Conservation (phyloP, 2,113 vertebrate genomes). For the Ctenodactylus gundi region DNA sequence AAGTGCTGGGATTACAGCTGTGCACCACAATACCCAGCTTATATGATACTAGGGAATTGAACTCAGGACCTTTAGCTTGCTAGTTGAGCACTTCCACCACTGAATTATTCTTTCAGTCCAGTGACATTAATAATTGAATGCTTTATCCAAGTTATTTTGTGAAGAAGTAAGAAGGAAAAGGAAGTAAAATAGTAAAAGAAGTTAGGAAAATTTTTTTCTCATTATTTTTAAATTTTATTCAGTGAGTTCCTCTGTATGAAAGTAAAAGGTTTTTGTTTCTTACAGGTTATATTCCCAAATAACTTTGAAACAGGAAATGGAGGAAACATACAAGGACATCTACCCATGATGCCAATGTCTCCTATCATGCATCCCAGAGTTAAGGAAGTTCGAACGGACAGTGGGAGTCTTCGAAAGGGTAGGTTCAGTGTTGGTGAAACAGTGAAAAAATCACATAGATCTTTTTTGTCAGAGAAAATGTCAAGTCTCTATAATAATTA, state of each 20-base stretch:
- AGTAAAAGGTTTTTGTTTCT: conserved; percentile 62
- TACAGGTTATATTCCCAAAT: conserved; percentile 94
- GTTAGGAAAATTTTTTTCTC: neutral
- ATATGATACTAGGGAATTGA: too few species aligned
- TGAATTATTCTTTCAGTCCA: too few species aligned
- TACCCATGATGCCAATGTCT: conserved; percentile 93
- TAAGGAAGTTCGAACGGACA: conserved; percentile 94
- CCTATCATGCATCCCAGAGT: conserved; percentile 97
- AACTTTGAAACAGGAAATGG: conserved; percentile 91
- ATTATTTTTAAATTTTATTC: conserved; percentile 22
- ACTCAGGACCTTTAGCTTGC: too few species aligned
- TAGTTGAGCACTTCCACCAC: too few species aligned
- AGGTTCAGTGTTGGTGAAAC: conserved; percentile 47
- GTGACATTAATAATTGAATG: neutral
- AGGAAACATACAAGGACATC: conserved; percentile 85
- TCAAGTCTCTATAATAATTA: conserved; percentile 24
- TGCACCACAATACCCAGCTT: too few species aligned
- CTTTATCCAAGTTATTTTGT: conserved; percentile 11
- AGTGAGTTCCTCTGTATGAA: conserved; percentile 18
- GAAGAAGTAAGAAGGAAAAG: neutral
- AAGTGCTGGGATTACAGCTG: too few species aligned
- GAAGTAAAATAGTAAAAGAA: neutral
- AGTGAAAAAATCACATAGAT: neutral
- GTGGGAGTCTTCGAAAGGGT: conserved; percentile 90
- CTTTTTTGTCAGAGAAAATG: conserved; percentile 15